Conservation (phyloP, 2,113 vertebrate genomes). For the Lagopus muta region DNA sequence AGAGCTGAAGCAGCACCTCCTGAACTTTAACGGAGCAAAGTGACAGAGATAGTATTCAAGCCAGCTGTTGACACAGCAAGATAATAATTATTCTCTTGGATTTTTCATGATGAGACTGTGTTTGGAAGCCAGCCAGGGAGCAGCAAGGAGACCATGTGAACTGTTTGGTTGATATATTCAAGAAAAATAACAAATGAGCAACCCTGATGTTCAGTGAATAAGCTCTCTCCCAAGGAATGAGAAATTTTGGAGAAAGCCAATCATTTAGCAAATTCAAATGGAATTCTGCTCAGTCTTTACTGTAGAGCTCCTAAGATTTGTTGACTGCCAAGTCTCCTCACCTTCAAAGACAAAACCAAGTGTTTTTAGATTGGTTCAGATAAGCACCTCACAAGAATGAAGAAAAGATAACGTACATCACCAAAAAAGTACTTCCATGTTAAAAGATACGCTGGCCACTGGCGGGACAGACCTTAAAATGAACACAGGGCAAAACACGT, state of each 20-base stretch:
- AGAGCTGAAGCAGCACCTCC: not conserved
- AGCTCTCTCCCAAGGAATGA: not conserved
- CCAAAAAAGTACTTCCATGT: not conserved
- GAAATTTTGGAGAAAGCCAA: not conserved
- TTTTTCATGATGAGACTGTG: slow-evolving; percentile 44
- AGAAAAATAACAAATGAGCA: not conserved
- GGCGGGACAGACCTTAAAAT: not conserved
- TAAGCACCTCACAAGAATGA: not conserved
- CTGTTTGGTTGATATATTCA: not conserved
- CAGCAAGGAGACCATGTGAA: slow-evolving; percentile 9
- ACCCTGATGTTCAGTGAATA: rapidly evolving
- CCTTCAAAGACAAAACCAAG: not conserved
- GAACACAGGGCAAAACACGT: not conserved
- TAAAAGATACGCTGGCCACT: not conserved
- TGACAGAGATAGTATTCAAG: not conserved
- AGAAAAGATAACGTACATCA: not conserved
- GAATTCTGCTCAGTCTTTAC: not conserved
- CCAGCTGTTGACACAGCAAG: slow-evolving; percentile 63
- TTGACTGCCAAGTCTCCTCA: not conserved
- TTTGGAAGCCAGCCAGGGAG: slow-evolving; percentile 27
- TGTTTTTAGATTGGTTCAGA: not conserved
- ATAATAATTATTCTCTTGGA: slow-evolving; percentile 52
- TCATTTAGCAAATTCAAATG: not conserved
- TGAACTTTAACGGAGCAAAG: not conserved
- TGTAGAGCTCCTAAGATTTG: not conserved